Evolutionary conservation across 2,113 vertebrate genomes (phyloP).

Genomic region (Tupaia chinensis): DNA sequence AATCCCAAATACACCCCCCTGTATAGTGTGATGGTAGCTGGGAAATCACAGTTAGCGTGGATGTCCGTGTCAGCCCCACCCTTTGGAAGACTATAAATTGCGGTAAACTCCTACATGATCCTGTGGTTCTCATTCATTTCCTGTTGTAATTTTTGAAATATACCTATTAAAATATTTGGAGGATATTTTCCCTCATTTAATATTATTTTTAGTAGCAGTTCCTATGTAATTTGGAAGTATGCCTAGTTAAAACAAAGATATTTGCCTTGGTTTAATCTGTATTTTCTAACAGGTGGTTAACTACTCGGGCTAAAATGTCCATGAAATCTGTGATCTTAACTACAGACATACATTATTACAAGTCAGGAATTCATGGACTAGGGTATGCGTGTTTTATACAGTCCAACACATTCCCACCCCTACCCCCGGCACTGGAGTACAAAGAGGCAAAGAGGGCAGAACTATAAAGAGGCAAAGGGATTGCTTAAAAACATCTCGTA

Average conservation of each 20-base stretch:
- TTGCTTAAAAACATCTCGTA: slow-evolving; percentile 56
- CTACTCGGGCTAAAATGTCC: not conserved
- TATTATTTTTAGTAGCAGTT: slow-evolving; percentile 22
- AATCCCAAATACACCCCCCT: not conserved
- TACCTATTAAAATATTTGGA: not conserved
- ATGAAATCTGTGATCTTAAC: not conserved
- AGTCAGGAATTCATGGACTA: slow-evolving; percentile 7
- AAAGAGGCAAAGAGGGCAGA: not conserved
- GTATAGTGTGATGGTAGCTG: not conserved
- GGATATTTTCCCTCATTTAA: not conserved
- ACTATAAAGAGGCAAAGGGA: slow-evolving; percentile 35
- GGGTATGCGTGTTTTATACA: not conserved
- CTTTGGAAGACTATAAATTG: not conserved
- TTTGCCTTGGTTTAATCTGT: not conserved
- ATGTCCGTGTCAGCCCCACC: fast-evolving
- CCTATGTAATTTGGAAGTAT: not conserved
- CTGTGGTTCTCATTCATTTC: not conserved
- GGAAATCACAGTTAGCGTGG: not conserved
- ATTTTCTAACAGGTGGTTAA: slow-evolving; percentile 35
- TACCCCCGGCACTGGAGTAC: not conserved
- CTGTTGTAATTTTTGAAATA: slow-evolving; percentile 31
- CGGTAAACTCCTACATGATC: not conserved
- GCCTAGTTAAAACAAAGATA: slow-evolving; percentile 12
- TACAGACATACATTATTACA: not conserved
- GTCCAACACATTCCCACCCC: not conserved